Base-by-base conservation (phyloP, 2,888 invertebrate genomes). In the Stenoptilia bipunctidactyla region DNA sequence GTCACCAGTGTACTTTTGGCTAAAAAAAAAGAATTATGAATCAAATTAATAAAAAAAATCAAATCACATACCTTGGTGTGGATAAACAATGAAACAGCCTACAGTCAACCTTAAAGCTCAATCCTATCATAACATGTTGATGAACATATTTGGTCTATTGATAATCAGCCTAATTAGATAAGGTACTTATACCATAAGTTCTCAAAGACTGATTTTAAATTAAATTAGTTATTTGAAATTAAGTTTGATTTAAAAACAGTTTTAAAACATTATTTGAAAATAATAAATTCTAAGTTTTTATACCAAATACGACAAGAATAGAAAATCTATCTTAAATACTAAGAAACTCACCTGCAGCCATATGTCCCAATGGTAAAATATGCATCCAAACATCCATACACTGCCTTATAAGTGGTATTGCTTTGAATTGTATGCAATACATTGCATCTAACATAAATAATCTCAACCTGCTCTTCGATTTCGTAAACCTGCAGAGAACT, bases 341-440 rank as follows among this genome's bases (percentile, higher is more conserved):
- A 5, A 20, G 20, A 20, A 34, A 58, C 67, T 64, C 60, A 84
- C 84, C 82, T 42, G 61, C 55, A 39, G 63, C 60, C 64, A 67
- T 61, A 46, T 74, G 72, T 27, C 72, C 67, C 40, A 73, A 50
- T 2, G 85, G 85, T 42, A 84, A 54, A 15, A 80, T 51, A 37
- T 68, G 65, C 57, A 67, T 68, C 72, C 77, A 79, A 9, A 79
- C 73, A 36, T 77, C 72, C 15, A 85, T 46, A 44, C 80, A 79
- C 41, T 75, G 68, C 42, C 66, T 74, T 14, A 84, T 63, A 1
- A 85, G 51, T 5, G 67, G 57, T 10, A 77, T 55, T 1, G 77
- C 62, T 53, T 75, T 83, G 43, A 56, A 80, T 37, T 72, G 66
- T 15, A 80, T 59, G 44, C 80, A 82, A 47, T 85, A 85, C 75